phyloP scores from a whole-genome alignment of 2,888 invertebrate genomes.

The Acrobasis repandana region DNA sequence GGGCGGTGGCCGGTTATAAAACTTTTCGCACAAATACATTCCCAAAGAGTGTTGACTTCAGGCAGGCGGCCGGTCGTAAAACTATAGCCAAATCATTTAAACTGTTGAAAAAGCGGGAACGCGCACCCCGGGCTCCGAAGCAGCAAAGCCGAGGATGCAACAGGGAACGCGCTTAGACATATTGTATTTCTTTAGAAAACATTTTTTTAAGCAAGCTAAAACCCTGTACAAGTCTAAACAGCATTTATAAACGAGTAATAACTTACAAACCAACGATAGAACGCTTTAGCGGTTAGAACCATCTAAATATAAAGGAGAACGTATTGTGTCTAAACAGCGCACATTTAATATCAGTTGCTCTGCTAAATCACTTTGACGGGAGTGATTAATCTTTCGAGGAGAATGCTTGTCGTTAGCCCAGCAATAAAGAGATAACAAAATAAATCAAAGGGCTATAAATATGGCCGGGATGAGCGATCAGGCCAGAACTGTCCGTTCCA shows the following conservation, averaged over 20 bases:
- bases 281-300: constrained; percentile 64
- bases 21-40: no score
- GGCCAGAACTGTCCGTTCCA: constrained; percentile 67
- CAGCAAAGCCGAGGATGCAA: no score
- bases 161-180: no score
- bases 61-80: no score
- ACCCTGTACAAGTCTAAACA: background rate
- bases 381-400: constrained; percentile 79
- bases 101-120: no score
- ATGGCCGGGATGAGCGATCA: constrained; percentile 74
- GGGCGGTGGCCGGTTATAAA: no score
- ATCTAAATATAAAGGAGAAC: constrained; percentile 72
- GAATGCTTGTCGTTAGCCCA: constrained; percentile 79
- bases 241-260: constrained; percentile 37
- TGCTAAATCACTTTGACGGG: constrained; percentile 80
- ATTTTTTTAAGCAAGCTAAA: background rate
- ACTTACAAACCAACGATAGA: constrained; percentile 61
- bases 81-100: no score
- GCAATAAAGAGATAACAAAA: constrained; percentile 82
- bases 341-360: constrained; percentile 80
- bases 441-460: constrained; percentile 81
- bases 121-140: no score
- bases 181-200: background rate
- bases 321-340: constrained; percentile 75
- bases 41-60: no score